A percentile compares a stretch with the other conserved stretches of the same genome.
phyloP scores from a whole-genome alignment of 2,888 invertebrate genomes.

The Apamea monoglypha region DNA sequence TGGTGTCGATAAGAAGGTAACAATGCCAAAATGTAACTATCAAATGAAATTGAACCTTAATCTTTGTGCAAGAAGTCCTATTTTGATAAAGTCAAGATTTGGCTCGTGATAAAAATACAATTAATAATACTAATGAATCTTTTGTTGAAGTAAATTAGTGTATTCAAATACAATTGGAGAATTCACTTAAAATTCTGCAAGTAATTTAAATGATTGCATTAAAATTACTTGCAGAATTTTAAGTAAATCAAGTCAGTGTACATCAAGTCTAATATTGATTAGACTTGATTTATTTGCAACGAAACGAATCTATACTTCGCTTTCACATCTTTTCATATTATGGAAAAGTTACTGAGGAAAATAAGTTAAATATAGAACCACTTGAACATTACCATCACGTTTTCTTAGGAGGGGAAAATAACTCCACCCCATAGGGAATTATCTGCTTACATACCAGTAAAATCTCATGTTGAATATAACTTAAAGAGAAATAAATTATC shows the following conservation, averaged over 20 bases:
- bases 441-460: slow-evolving; percentile 23
- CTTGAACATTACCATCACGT: slow-evolving; percentile 42
- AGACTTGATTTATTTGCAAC: neutral
- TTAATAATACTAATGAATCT: slow-evolving; percentile 43
- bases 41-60: slow-evolving; percentile 43
- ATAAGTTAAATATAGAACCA: slow-evolving; percentile 25
- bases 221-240: too few species aligned
- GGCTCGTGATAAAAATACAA: slow-evolving; percentile 39
- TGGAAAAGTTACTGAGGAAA: slow-evolving; percentile 17
- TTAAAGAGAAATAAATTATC: slow-evolving; percentile 1
- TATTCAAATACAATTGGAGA: slow-evolving; percentile 11
- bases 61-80: neutral
- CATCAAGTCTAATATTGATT: too few species aligned
- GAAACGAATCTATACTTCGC: neutral
- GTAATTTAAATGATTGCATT: slow-evolving; percentile 25
- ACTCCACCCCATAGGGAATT: slow-evolving; percentile 28
- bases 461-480: slow-evolving; percentile 7
- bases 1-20: slow-evolving; percentile 27
- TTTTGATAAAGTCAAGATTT: slow-evolving; percentile 1
- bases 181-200: slow-evolving; percentile 23
- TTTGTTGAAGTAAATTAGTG: slow-evolving; percentile 54
- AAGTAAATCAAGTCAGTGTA: too few species aligned
- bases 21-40: slow-evolving; percentile 39
- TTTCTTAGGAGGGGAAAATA: slow-evolving; percentile 18
- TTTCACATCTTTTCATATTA: neutral